Percentiles rank a stretch among this genome's conserved stretches.
Evolutionary conservation across 2,888 invertebrate species (phyloP).

Genomic region (Euproctis similis): DNA sequence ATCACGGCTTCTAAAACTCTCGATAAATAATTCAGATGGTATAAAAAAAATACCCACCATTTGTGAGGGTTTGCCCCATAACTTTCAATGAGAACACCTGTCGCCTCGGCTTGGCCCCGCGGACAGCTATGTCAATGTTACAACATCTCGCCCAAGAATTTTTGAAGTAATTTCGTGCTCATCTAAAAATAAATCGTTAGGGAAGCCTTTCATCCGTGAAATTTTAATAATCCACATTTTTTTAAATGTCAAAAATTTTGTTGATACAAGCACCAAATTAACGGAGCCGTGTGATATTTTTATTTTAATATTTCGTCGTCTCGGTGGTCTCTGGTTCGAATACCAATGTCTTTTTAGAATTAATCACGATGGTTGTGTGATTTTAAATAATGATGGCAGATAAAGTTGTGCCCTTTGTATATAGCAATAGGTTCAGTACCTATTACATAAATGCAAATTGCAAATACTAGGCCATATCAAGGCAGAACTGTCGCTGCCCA

Average conservation of each 20-base stretch:
- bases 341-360: too few relatives aligned
- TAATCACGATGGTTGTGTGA: too few relatives aligned
- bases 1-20: slow-evolving; percentile 18
- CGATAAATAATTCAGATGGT: slow-evolving; percentile 38
- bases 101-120: slow-evolving; percentile 19
- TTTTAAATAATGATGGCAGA: too few relatives aligned
- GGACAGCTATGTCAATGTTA: slow-evolving; percentile 18
- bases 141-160: slow-evolving; percentile 8
- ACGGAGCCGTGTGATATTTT: neutral
- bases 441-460: too few relatives aligned
- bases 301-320: too few relatives aligned
- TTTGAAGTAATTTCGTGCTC: slow-evolving; percentile 7
- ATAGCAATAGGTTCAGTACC: too few relatives aligned
- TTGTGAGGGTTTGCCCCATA: slow-evolving; percentile 25
- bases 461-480: too few relatives aligned
- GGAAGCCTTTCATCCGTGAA: slow-evolving; percentile 3
- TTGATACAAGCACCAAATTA: neutral
- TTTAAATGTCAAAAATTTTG: neutral
- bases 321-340: too few relatives aligned
- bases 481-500: too few relatives aligned
- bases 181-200: slow-evolving; percentile 8
- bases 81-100: slow-evolving; percentile 30
- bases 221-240: slow-evolving; percentile 3
- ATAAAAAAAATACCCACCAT: slow-evolving; percentile 25
- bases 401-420: too few relatives aligned